Evolutionary conservation across 2,113 vertebrate species (phyloP).

Genomic region (Ahaetulla prasina): DNA sequence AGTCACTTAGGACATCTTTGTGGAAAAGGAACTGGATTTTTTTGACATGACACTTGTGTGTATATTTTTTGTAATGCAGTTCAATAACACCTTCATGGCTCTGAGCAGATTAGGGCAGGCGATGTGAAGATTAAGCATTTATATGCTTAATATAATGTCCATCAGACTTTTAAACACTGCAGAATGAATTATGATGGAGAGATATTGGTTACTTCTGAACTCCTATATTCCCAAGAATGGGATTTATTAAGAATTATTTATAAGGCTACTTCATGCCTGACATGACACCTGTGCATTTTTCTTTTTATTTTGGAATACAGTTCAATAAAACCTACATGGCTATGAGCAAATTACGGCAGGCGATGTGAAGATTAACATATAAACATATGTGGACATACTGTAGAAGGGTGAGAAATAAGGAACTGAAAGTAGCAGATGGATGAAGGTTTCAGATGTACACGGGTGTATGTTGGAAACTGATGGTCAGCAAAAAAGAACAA

Average conservation of each 20-base stretch:
- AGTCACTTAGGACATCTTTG: conserved; percentile 22
- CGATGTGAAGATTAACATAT: conserved; percentile 52
- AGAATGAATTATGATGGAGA: background rate
- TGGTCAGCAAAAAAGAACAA: too few species aligned
- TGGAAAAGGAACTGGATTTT: conserved; percentile 32
- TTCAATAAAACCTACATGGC: conserved; percentile 43
- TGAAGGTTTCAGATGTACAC: too few species aligned
- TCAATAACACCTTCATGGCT: conserved; percentile 41
- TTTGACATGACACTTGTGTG: background rate
- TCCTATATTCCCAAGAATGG: background rate
- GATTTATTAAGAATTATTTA: too few species aligned
- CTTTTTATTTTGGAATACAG: conserved; percentile 1
- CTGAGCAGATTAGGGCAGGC: background rate
- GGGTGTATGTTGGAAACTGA: too few species aligned
- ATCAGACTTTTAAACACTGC: background rate
- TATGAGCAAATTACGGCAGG: background rate
- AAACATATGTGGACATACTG: background rate
- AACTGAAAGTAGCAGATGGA: too few species aligned
- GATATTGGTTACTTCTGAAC: background rate
- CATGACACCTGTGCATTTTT: background rate
- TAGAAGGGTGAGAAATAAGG: too few species aligned
- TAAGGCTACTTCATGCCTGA: background rate
- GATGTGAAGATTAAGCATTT: conserved; percentile 60
- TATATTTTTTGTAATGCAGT: conserved; percentile 29
- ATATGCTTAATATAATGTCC: too few species aligned